These are phyloP conservation scores for Drosophila paulistorum DNA, from an alignment of 1,140 invertebrate species.

Conservation along the genomic window DNA sequence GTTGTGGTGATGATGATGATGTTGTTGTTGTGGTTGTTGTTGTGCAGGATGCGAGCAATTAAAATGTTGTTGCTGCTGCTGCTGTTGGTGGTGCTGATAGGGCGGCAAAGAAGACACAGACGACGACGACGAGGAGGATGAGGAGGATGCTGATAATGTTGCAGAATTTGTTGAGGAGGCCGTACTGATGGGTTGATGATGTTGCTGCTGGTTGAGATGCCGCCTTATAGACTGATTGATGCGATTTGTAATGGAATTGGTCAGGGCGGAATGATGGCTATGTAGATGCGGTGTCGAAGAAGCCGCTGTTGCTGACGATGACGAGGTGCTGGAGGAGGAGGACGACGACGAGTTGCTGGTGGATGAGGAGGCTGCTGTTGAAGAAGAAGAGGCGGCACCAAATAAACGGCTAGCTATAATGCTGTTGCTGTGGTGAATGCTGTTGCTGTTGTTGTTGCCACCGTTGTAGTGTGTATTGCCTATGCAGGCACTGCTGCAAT, in stretches of 20 bases:
- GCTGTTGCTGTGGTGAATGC: constrained; percentile 56
- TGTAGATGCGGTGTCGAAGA: constrained; percentile 66
- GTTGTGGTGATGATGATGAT: constrained; percentile 37
- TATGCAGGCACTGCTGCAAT: constrained; percentile 74
- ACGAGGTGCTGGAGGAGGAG: background rate
- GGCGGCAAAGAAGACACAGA: constrained; percentile 23
- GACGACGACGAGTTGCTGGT: constrained; percentile 37
- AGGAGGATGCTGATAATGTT: constrained; percentile 32
- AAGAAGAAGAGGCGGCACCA: constrained; percentile 59
- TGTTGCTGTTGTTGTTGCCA: constrained; percentile 45
- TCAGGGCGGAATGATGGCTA: constrained; percentile 77
- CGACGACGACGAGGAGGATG: constrained; percentile 21
- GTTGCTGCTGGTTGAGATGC: constrained; percentile 80
- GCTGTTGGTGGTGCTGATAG: constrained; percentile 32
- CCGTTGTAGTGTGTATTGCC: constrained; percentile 77
- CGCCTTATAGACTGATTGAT: constrained; percentile 80
- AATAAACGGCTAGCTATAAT: constrained; percentile 73
- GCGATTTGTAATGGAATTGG: constrained; percentile 81
- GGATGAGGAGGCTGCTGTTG: constrained; percentile 41
- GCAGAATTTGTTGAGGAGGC: constrained; percentile 34
- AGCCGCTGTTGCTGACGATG: constrained; percentile 25
- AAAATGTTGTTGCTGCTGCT: constrained; percentile 55
- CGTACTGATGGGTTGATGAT: constrained; percentile 63
- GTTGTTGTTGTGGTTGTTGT: constrained; percentile 34
- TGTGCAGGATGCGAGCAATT: constrained; percentile 65